Base-by-base conservation (phyloP, 1,140 invertebrate genomes). In the Leptopilina clavipes region DNA sequence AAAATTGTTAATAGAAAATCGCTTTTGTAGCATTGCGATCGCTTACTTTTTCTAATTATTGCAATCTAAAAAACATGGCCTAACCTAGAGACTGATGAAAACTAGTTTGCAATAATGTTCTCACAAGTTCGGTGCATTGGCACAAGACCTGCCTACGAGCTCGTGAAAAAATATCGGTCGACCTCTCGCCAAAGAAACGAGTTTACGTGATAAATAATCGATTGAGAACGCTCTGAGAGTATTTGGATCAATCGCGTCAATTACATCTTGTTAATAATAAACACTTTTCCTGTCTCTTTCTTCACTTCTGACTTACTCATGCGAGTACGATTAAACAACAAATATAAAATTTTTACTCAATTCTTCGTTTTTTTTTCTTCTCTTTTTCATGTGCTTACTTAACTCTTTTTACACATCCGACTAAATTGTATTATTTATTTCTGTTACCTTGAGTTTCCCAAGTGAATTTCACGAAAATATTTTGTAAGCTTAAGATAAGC, bases 61-160 rank as follows among this genome's bases (percentile, higher is more conserved):
- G 22, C 59, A 65, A 65, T 65, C 11, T n/a, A 12, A 65, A 65
- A 65, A 65, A 31, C 22, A 22, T 65, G 25, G 59, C 25, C 59
- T 65, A 65, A 65, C 59, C 22, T 37, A 22, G 59, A 22, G 25
- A n/a, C 59, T 31, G 12, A 8, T 11, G 25, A 65, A 65, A 65
- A 65, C 59, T 65, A 19, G 59, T 65, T 65, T 65, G 59, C 11
- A 65, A 40, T 40, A 40, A 37, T 12, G 25, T 59, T 59, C 59
- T 19, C 31, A 40, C 37, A 65, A 65, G 59, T 65, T 65, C 59
- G 59, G 59, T 65, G 25, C 59, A 65, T 65, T 65, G 59, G 59
- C 59, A 65, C 59, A 65, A 22, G 59, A 65, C 59, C 59, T 31
- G 25, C n/a, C 59, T 65, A n/a, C n/a, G 25, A 65, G 12, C 11